Evolutionary conservation across 2,888 invertebrate genomes (phyloP).

Genomic region (Folsomia manolachei): DNA sequence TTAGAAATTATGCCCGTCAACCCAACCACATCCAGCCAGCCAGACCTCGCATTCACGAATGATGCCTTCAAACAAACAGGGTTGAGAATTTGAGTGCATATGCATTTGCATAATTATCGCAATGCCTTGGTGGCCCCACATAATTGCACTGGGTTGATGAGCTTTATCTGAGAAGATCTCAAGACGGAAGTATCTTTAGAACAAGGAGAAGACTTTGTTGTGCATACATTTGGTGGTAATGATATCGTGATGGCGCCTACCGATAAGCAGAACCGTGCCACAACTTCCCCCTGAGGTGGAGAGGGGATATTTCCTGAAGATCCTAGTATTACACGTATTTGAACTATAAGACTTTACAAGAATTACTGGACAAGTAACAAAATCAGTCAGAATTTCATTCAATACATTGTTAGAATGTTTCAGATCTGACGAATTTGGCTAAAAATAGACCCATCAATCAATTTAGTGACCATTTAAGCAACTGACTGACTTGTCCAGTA

Average conservation of each 20-base stretch:
- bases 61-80: no score
- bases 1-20: not conserved
- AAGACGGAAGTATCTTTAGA: slow-evolving; percentile 25
- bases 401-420: no score
- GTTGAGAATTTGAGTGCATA: not conserved
- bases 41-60: not conserved
- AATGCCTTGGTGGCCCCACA: slow-evolving; percentile 41
- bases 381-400: no score
- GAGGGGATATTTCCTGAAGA: no score
- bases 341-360: no score
- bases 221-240: slow-evolving; percentile 13
- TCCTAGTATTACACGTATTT: no score
- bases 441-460: no score
- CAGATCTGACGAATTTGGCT: no score
- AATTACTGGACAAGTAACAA: no score
- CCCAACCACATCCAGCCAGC: not conserved
- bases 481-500: no score
- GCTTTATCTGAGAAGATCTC: slow-evolving; percentile 18
- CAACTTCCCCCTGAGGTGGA: slow-evolving; percentile 3
- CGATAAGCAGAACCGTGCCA: slow-evolving; percentile 36
- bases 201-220: slow-evolving; percentile 29
- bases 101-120: slow-evolving; percentile 34
- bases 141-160: slow-evolving; percentile 19
- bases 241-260: slow-evolving; percentile 49
- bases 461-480: no score